Conservation (phyloP, 2,113 vertebrate genomes). For the Macaca mulatta region DNA sequence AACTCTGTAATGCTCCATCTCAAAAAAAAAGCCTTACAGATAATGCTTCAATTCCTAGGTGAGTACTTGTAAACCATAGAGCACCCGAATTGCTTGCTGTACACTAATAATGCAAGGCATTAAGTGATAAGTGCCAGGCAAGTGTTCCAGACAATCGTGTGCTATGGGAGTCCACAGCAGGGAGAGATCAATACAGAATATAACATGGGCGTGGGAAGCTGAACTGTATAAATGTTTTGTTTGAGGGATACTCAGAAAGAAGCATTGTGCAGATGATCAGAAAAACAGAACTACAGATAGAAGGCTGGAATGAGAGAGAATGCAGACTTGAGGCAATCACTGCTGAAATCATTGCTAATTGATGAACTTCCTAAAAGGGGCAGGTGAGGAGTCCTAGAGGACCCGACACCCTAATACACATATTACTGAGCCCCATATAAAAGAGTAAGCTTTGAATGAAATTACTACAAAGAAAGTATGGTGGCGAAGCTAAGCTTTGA, state of each 20-base stretch:
- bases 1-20: not conserved
- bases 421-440: not conserved
- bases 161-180: not conserved
- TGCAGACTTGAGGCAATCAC: not conserved
- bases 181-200: slow-evolving; percentile 32
- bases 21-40: not conserved
- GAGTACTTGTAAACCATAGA: not conserved
- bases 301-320: not conserved
- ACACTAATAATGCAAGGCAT: not conserved
- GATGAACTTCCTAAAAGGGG: not conserved
- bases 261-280: not conserved
- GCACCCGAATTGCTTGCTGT: not conserved
- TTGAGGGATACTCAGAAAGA: not conserved
- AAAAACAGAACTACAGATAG: slow-evolving; percentile 13
- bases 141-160: slow-evolving; percentile 29
- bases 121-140: slow-evolving; percentile 29
- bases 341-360: not conserved
- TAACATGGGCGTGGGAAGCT: not conserved
- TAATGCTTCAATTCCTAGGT: slow-evolving; percentile 7
- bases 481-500: not conserved
- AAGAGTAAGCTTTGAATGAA: not conserved
- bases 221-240: slow-evolving; percentile 57
- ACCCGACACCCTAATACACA: not conserved
- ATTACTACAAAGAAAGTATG: slow-evolving; percentile 7
- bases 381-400: not conserved